Evolutionary conservation across 1,140 invertebrate genomes (phyloP), one percentile per base, ranked within the genome.

Genomic region (Drosophila biarmipes): DNA sequence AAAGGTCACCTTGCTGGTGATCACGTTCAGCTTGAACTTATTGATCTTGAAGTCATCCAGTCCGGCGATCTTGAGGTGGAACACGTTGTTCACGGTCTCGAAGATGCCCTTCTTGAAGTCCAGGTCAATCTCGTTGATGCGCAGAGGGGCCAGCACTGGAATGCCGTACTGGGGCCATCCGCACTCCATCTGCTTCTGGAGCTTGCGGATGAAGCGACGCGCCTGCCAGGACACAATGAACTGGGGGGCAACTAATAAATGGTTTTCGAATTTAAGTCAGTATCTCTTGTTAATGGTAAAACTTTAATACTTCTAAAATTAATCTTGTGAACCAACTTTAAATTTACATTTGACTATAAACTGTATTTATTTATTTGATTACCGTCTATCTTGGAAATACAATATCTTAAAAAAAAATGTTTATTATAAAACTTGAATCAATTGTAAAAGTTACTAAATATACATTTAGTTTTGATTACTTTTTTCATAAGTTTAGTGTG

Each of bases 181-280:
- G 61, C 90, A 91, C 31, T 78, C 66, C 90, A 91, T 91, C n/a
- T 90, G 61, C 66, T 80, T 82, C 48, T 91, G 90, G 21, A 90
- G 2, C 34, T 84, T 91, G 45, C 78, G 80, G 40, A 91, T 91
- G 52, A 74, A 62, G 66, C 90, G 90, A 54, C 87, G 90, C 34
- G 69, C 56, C 59, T 91, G 87, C 90, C 90, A 90, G n/a, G 90
- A 91, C 14, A 91, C 7, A 38, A 91, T 76, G 56, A 78, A 80
- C 17, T 58, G 59, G 8, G 90, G 90, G 7, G 80, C 75, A 69
- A 73, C 90, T 91, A 40, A 10, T 12, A 24, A 48, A 37, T 35
- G 34, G 10, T 10, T 27, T 19, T 34, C 11, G 2, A 52, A 40
- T 31, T 52, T 38, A 10, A 31, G 21, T 48, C 34, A 27, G 4